A percentile compares a stretch with the other conserved stretches of the same genome.
These are phyloP conservation scores for Eleginops maclovinus DNA, from an alignment of 2,113 vertebrate species.

Conservation along the genomic window DNA sequence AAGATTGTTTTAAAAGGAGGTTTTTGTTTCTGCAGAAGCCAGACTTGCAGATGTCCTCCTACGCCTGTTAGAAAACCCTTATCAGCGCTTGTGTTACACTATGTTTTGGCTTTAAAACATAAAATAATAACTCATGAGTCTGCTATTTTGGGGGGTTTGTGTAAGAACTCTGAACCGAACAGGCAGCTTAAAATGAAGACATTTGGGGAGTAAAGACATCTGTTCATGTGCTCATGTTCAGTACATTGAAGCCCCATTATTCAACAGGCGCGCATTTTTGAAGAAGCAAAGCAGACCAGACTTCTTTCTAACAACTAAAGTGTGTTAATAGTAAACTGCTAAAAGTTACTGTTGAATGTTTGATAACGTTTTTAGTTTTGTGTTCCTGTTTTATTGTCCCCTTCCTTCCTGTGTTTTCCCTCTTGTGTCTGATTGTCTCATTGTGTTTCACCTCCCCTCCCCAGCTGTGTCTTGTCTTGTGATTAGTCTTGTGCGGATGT, in stretches of 20 bases:
- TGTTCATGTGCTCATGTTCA: background rate
- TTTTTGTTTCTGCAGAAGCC: slow-evolving; percentile 1
- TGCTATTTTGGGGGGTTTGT: background rate
- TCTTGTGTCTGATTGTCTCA: too few species aligned
- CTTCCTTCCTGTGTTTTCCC: too few species aligned
- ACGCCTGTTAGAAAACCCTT: background rate
- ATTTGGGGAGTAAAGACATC: background rate
- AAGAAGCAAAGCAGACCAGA: background rate
- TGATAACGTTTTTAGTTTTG: background rate
- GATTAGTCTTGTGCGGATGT: too few species aligned
- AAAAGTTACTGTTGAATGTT: too few species aligned
- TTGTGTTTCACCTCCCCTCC: too few species aligned
- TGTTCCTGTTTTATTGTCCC: too few species aligned
- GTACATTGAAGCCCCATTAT: background rate
- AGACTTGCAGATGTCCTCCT: background rate
- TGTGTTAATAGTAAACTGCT: too few species aligned
- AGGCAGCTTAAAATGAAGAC: background rate
- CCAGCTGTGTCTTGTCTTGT: too few species aligned
- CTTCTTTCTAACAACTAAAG: background rate
- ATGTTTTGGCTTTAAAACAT: background rate
- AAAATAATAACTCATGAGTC: background rate
- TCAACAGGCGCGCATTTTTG: background rate
- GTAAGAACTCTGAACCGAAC: background rate
- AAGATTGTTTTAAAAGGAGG: background rate
- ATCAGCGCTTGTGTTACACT: background rate